Evolutionary conservation across 2,888 invertebrate species (phyloP).

Genomic region (Pristionchus fissidentatus): DNA sequence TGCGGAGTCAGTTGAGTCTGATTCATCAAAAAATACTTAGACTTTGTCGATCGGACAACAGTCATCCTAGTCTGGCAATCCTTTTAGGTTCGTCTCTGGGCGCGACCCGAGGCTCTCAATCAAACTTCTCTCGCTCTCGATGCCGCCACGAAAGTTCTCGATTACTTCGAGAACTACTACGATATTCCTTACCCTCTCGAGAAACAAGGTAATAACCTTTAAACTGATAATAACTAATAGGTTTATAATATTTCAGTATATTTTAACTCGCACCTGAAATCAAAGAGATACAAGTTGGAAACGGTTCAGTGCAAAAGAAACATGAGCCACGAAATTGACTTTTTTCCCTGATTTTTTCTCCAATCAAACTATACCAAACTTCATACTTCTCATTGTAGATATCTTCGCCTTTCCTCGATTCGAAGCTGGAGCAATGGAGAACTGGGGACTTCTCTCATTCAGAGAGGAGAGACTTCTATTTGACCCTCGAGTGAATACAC

Average conservation of each 20-base stretch:
- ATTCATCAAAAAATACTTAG: background rate
- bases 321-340: background rate
- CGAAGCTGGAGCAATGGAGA: conserved; percentile 92
- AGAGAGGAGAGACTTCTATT: conserved; percentile 27
- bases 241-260: too few relatives aligned
- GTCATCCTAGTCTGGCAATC: too few relatives aligned
- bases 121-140: conserved; percentile 82
- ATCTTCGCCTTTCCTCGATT: conserved; percentile 90
- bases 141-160: conserved; percentile 79
- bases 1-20: background rate
- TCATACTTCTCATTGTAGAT: conserved; percentile 78
- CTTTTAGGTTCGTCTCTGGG: conserved; percentile 78
- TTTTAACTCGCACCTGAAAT: too few relatives aligned
- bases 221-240: too few relatives aligned
- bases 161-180: conserved; percentile 85
- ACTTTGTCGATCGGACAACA: background rate
- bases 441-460: conserved; percentile 94
- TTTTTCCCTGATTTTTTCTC: background rate
- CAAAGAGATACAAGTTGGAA: too few relatives aligned
- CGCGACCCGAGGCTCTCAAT: conserved; percentile 80
- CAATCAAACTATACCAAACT: too few relatives aligned
- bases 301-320: too few relatives aligned
- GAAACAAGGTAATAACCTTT: conserved; percentile 83
- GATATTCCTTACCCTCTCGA: conserved; percentile 88
- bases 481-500: conserved; percentile 18